A percentile compares a stretch with the other conserved stretches of the same genome.
Evolutionary conservation across 2,888 invertebrate species (phyloP).

Genomic region (Osedax fenrisi): DNA sequence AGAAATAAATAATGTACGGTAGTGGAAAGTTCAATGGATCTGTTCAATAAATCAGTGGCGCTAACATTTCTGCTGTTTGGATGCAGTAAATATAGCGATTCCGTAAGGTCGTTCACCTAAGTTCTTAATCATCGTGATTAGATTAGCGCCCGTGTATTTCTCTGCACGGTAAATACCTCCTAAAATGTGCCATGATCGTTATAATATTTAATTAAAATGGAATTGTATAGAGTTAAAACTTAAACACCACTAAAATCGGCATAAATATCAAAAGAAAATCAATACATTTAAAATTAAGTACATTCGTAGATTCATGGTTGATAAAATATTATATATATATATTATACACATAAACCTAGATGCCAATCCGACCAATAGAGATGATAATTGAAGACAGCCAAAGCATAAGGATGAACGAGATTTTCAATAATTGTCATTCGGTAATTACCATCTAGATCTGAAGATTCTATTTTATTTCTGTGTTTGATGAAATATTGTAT

Average conservation of each 20-base stretch:
- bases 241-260: no score
- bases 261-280: no score
- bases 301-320: no score
- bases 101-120: constrained; percentile 83
- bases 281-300: no score
- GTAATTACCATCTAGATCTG: constrained; percentile 72
- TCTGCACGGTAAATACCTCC: constrained; percentile 75
- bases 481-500: no score
- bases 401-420: constrained; percentile 78
- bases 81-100: constrained; percentile 69
- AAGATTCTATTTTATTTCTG: constrained; percentile 78
- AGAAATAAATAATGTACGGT: no score
- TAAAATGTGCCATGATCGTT: no score
- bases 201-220: no score
- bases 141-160: constrained; percentile 86
- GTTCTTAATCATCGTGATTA: constrained; percentile 82
- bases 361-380: constrained; percentile 94
- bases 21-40: no score
- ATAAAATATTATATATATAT: no score
- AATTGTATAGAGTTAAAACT: no score
- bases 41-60: no score
- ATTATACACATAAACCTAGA: constrained; percentile 56
- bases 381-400: constrained; percentile 74
- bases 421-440: constrained; percentile 67
- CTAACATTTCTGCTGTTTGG: constrained; percentile 32